phyloP scores from a whole-genome alignment of 2,113 vertebrate species.

The Pan paniscus region DNA sequence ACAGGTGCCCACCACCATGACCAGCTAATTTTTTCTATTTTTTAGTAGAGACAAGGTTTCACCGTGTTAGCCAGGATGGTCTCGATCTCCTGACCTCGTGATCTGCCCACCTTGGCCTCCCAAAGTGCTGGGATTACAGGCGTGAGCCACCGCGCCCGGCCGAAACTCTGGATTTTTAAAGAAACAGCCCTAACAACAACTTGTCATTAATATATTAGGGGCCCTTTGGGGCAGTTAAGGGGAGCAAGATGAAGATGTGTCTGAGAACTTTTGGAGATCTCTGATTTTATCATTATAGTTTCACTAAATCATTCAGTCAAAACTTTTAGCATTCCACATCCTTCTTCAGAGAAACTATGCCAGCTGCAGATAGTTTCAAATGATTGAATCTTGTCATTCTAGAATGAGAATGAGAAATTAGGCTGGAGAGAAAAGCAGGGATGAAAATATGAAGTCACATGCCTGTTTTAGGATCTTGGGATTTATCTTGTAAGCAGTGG shows the following conservation, averaged over 20 bases:
- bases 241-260: background rate
- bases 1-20: too few species aligned
- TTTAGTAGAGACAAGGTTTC: too few species aligned
- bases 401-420: slow-evolving; percentile 22
- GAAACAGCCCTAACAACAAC: background rate
- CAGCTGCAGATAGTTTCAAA: background rate
- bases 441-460: background rate
- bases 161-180: background rate
- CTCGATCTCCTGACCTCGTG: too few species aligned
- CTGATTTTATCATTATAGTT: background rate
- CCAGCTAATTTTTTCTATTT: too few species aligned
- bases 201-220: background rate
- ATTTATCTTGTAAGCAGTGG: slow-evolving; percentile 12
- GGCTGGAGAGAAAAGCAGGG: background rate
- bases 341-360: background rate
- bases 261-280: background rate
- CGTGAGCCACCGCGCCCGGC: too few species aligned
- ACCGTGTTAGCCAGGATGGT: too few species aligned
- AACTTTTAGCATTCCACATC: background rate
- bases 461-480: background rate
- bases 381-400: background rate
- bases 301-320: slow-evolving; percentile 10
- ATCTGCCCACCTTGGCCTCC: too few species aligned
- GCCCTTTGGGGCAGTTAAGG: background rate
- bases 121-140: too few species aligned